Conservation (phyloP, 2,888 invertebrate genomes). For the Hylaea fasciaria region DNA sequence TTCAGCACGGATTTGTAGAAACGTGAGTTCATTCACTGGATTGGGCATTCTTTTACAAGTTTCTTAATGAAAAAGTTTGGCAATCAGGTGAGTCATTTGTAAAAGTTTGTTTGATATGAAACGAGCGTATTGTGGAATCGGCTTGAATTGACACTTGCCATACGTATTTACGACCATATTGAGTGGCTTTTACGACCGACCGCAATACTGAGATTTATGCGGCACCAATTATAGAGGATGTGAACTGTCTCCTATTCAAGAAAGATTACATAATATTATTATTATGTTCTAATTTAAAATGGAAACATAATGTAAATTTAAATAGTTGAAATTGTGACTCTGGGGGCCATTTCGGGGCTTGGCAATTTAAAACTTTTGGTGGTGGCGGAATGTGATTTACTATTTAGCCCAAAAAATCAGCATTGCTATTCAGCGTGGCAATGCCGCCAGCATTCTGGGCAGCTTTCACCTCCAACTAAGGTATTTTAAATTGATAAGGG, state of each 20-base stretch:
- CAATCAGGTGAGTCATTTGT: neutral
- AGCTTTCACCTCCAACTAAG: too few species aligned
- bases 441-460: too few species aligned
- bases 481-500: too few species aligned
- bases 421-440: too few species aligned
- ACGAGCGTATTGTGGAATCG: slow-evolving; percentile 24
- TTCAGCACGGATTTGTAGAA: slow-evolving; percentile 13
- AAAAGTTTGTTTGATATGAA: neutral
- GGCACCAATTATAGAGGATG: slow-evolving; percentile 39
- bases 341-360: too few species aligned
- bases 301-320: too few species aligned
- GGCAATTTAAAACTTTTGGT: too few species aligned
- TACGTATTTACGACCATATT: slow-evolving; percentile 49
- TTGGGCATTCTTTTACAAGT: slow-evolving; percentile 4
- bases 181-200: slow-evolving; percentile 57
- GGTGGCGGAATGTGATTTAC: too few species aligned
- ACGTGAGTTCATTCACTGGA: slow-evolving; percentile 37
- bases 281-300: too few species aligned
- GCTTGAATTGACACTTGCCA: slow-evolving; percentile 49
- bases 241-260: slow-evolving; percentile 29
- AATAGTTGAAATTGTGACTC: too few species aligned
- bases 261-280: slow-evolving; percentile 4
- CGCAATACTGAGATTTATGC: slow-evolving; percentile 57
- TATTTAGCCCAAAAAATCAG: too few species aligned
- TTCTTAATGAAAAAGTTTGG: neutral